phyloP scores from a whole-genome alignment of 2,797 vertebrate species.

The Phataginus tricuspis region DNA sequence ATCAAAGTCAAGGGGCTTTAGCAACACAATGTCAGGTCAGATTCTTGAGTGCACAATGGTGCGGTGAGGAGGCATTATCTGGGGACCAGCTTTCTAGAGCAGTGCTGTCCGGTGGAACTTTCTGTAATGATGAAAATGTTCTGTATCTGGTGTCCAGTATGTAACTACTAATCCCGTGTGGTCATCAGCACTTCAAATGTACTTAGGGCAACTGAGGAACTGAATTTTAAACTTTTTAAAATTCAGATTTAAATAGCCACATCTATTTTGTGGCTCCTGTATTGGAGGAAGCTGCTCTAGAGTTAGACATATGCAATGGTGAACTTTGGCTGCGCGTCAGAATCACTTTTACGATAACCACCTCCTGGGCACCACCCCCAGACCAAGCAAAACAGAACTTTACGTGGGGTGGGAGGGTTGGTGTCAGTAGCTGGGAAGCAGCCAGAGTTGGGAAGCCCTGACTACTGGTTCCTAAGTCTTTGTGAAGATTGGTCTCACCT shows the following conservation, averaged over 20 bases:
- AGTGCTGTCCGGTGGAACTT: background rate
- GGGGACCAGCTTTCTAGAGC: background rate
- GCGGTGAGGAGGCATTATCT: background rate
- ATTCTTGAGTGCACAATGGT: background rate
- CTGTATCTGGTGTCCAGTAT: no score
- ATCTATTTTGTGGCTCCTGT: background rate
- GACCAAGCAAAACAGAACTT: background rate
- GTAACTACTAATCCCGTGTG: background rate
- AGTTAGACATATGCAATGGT: background rate
- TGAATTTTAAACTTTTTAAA: background rate
- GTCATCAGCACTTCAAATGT: background rate
- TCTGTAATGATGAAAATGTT: background rate
- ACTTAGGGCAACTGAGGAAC: background rate
- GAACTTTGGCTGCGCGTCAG: background rate
- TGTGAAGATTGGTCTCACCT: background rate
- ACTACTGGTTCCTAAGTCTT: background rate
- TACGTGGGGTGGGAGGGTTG: background rate
- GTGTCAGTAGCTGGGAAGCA: no score
- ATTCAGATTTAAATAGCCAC: background rate
- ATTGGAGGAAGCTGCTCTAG: background rate
- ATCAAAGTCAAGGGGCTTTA: background rate
- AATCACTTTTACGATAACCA: background rate
- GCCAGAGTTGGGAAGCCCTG: background rate
- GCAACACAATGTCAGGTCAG: background rate
- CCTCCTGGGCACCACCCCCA: background rate